Evolutionary conservation across 1,140 invertebrate genomes (phyloP).

Genomic region (Andrena cerasifolii): DNA sequence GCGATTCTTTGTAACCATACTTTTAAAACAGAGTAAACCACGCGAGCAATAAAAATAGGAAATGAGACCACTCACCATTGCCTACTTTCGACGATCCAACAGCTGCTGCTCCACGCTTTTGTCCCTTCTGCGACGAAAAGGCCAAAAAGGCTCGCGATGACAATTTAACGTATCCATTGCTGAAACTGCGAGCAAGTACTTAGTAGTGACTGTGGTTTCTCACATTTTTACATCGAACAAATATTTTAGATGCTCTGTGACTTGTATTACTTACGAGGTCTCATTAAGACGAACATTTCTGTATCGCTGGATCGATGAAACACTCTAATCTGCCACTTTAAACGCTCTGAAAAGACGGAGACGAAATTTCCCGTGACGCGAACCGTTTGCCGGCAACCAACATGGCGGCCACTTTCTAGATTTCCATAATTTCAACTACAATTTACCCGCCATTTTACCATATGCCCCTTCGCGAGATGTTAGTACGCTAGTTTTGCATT

Average conservation of each 20-base stretch:
- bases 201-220: neutral
- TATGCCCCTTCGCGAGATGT: neutral
- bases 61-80: conserved; percentile 1
- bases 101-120: neutral
- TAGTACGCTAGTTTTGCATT: neutral
- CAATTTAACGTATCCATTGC: neutral
- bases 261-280: neutral
- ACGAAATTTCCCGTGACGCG: neutral
- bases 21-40: neutral
- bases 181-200: neutral
- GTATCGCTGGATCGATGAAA: neutral
- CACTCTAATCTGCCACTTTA: neutral
- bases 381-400: neutral
- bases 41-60: neutral
- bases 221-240: neutral
- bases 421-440: neutral
- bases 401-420: neutral
- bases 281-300: neutral
- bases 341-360: neutral
- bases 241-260: neutral
- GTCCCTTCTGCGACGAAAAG: neutral
- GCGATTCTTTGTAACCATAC: conserved; percentile 9
- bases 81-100: neutral
- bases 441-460: neutral
- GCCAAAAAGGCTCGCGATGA: neutral